phyloP scores from a whole-genome alignment of 2,888 invertebrate genomes.

The Apantesis nais region DNA sequence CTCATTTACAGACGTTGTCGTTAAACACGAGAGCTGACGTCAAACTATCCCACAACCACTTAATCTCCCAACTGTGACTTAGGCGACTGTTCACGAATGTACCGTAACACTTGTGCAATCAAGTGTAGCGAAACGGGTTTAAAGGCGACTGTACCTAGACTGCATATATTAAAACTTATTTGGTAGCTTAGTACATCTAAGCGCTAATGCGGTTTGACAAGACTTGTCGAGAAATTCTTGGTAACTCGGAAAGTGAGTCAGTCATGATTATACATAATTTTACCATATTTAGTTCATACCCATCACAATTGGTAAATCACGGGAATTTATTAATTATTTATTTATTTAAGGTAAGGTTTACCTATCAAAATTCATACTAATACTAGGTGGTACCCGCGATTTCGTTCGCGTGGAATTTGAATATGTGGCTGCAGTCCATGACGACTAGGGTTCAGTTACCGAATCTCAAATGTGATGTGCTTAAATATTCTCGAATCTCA shows the following conservation, averaged over 20 bases:
- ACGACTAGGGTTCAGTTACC: too few species aligned
- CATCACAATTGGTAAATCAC: neutral
- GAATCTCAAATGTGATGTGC: too few species aligned
- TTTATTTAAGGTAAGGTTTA: too few species aligned
- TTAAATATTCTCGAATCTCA: too few species aligned
- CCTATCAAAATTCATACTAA: too few species aligned
- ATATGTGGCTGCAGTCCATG: too few species aligned
- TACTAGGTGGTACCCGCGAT: too few species aligned
- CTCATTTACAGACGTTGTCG: neutral
- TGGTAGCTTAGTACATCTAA: slow-evolving; percentile 5
- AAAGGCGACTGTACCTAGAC: slow-evolving; percentile 7
- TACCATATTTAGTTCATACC: neutral
- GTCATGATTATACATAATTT: neutral
- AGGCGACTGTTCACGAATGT: slow-evolving; percentile 1
- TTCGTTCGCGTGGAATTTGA: too few species aligned
- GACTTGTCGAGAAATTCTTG: neutral
- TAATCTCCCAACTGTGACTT: slow-evolving; percentile 1
- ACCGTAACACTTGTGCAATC: slow-evolving; percentile 5
- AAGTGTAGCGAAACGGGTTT: slow-evolving; percentile 4
- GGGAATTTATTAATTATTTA: too few species aligned
- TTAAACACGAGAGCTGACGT: slow-evolving; percentile 1
- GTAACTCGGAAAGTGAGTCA: neutral
- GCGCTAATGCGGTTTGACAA: slow-evolving; percentile 7
- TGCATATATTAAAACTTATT: slow-evolving; percentile 1
- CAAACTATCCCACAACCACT: neutral